Percentiles rank a stretch among this genome's conserved stretches.
Conservation (phyloP, 2,113 vertebrate species). For the Silurus asotus region DNA sequence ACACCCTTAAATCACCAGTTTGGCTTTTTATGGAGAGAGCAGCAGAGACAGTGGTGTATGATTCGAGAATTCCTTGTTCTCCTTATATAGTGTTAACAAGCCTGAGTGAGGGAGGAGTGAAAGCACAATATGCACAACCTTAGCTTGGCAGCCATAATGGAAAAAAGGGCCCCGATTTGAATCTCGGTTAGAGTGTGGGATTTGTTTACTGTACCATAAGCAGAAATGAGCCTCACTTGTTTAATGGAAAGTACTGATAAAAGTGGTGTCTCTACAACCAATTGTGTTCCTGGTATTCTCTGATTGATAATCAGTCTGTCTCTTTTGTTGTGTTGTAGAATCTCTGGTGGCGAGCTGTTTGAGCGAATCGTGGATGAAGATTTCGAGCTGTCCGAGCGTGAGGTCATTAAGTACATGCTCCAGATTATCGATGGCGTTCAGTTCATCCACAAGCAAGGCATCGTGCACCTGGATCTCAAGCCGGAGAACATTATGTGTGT, state of each 20-base stretch:
- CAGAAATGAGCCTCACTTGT: constrained; percentile 42
- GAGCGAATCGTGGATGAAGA: constrained; percentile 98
- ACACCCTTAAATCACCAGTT: constrained; percentile 48
- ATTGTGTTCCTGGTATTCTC: not conserved
- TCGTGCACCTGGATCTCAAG: constrained; percentile 98
- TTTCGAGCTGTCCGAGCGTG: constrained; percentile 94
- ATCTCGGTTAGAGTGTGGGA: constrained; percentile 39
- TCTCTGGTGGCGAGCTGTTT: constrained; percentile 95
- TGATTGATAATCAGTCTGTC: not conserved
- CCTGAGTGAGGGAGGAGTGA: constrained; percentile 36
- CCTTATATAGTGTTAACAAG: constrained; percentile 56
- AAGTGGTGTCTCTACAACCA: not conserved
- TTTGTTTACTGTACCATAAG: constrained; percentile 45
- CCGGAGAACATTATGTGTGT: constrained; percentile 99
- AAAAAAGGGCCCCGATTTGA: constrained; percentile 52
- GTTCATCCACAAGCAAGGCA: constrained; percentile 95
- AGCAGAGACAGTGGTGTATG: constrained; percentile 30
- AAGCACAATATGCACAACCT: constrained; percentile 10
- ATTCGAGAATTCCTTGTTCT: constrained; percentile 46
- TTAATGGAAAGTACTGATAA: constrained; percentile 46
- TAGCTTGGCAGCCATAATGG: constrained; percentile 56
- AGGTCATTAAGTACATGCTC: constrained; percentile 97
- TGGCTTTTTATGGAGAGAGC: constrained; percentile 50
- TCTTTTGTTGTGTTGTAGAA: constrained; percentile 66
- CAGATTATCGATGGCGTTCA: constrained; percentile 94